Conservation (phyloP, 2,113 vertebrate genomes). For the Danionella cerebrum region DNA sequence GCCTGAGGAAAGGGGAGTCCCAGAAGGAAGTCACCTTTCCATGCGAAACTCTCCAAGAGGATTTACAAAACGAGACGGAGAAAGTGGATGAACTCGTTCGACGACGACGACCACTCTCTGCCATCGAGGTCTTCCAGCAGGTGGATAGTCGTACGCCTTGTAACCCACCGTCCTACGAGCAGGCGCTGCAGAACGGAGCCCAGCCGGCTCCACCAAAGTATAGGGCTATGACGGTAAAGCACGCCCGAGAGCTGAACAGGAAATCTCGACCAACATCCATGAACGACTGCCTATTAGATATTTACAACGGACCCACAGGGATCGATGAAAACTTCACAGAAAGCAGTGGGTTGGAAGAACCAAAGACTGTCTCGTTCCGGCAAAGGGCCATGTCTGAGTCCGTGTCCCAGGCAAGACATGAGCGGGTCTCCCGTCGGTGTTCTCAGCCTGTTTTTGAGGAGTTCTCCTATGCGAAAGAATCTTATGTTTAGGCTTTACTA, state of each 20-base stretch:
- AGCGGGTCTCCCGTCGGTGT: conserved; percentile 60
- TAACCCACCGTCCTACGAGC: conserved; percentile 78
- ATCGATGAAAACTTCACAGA: neutral
- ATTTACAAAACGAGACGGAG: conserved; percentile 47
- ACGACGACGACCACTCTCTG: conserved; percentile 60
- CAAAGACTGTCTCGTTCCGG: conserved; percentile 49
- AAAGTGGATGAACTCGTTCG: conserved; percentile 14
- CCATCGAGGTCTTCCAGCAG: conserved; percentile 73
- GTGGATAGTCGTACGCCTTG: conserved; percentile 68
- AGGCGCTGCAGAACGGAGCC: conserved; percentile 60
- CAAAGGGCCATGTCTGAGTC: conserved; percentile 76
- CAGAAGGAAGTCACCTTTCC: conserved; percentile 70
- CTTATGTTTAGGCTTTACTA: conserved; percentile 72
- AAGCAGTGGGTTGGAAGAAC: conserved; percentile 9
- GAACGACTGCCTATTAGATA: conserved; percentile 45
- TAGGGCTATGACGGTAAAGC: conserved; percentile 68
- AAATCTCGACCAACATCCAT: conserved; percentile 51
- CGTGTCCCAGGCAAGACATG: conserved; percentile 46
- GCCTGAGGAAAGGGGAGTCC: conserved; percentile 52
- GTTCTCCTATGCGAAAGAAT: conserved; percentile 79
- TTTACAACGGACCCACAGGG: neutral
- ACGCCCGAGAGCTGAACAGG: conserved; percentile 54
- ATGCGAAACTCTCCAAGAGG: conserved; percentile 70
- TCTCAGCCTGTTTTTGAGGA: conserved; percentile 81
- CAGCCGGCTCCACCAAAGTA: conserved; percentile 38